Base-by-base conservation (phyloP, 2,797 vertebrate genomes). In the Silurus lanzhouensis region DNA sequence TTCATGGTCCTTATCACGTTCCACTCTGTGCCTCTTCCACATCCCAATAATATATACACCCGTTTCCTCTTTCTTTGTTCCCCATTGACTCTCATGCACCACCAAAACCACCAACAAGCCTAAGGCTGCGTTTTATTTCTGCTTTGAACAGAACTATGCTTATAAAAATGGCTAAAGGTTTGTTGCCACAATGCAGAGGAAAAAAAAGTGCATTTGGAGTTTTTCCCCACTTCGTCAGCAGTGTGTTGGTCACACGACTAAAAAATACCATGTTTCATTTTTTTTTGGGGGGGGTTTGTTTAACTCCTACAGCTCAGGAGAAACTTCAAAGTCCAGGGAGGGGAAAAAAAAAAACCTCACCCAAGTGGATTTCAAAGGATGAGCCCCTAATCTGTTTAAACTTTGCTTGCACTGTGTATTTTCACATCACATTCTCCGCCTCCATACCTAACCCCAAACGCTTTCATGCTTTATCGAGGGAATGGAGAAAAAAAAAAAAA, bases 381-480 rank as follows among this genome's bases (percentile, higher is more conserved):
- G 93, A 94, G 90, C 91, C 92, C 90, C 86, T 94, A 94, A 95
- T 95, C 92, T 93, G 89, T 91, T 93, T 94, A 91, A 95, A 94
- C 92, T 95, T 92, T 91, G 92, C 94, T 93, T 92, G 93, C 92
- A 89, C 92, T 82, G 90, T 93, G 83, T 90, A 88, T 94, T 94
- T 93, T 92, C 90, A 88, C 89, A 71, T 87, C 90, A 83, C 82
- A 66, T 89, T 86, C 82, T 86, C 31, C 19, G 82, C 46, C 79
- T 80, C 72, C 58, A 57, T 19, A 66, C 46, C 77, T 76, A 67
- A 87, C 83, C 38, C 77, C 13, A 38, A 75, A 85, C 84, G 83
- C 88, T 91, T 90, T 89, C 88, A 82, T 81, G 55, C 83, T 82
- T 88, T 84, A 77, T 81, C 46, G 71, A 84, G 60, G 78, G 20